A percentile compares a stretch with the other conserved stretches of the same genome.
Conservation (phyloP, 2,797 vertebrate genomes). For the Gymnoscopelus microlampas region DNA sequence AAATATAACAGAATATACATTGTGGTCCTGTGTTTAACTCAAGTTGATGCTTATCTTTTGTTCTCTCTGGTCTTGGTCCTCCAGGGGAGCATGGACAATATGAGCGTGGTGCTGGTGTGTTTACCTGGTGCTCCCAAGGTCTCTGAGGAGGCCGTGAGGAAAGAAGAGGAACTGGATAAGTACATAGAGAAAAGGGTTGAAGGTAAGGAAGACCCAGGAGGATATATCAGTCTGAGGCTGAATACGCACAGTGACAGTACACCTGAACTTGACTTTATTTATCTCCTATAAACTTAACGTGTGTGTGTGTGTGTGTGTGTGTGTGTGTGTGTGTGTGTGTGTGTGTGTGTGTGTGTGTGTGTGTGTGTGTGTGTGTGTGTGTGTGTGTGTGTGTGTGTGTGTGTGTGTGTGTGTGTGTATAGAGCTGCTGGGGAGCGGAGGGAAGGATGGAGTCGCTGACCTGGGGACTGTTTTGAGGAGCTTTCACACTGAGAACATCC, state of each 20-base stretch:
- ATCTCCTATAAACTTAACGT: conserved; percentile 59
- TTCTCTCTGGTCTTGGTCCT: not conserved
- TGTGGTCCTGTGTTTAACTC: too few relatives aligned
- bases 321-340: too few relatives aligned
- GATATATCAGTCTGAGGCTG: too few relatives aligned
- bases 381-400: conserved; percentile 1
- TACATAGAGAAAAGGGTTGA: too few relatives aligned
- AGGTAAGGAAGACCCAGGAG: too few relatives aligned
- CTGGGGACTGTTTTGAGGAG: conserved; percentile 95
- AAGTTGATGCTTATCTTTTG: not conserved
- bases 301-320: too few relatives aligned
- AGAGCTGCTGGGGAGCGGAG: conserved; percentile 95
- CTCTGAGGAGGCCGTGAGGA: conserved; percentile 94
- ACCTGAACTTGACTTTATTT: too few relatives aligned
- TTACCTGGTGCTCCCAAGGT: conserved; percentile 80
- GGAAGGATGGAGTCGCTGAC: conserved; percentile 93
- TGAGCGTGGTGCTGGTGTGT: conserved; percentile 96
- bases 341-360: not conserved
- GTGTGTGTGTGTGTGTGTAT: not conserved
- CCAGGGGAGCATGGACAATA: conserved; percentile 99
- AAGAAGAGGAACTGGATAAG: conserved; percentile 91
- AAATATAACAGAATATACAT: too few relatives aligned
- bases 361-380: conserved; percentile 19
- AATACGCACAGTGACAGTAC: too few relatives aligned
- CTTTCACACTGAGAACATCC: conserved; percentile 94